A percentile compares a stretch with the other conserved stretches of the same genome.
phyloP scores from a whole-genome alignment of 2,888 invertebrate genomes.

The Philhelius pedissequus region DNA sequence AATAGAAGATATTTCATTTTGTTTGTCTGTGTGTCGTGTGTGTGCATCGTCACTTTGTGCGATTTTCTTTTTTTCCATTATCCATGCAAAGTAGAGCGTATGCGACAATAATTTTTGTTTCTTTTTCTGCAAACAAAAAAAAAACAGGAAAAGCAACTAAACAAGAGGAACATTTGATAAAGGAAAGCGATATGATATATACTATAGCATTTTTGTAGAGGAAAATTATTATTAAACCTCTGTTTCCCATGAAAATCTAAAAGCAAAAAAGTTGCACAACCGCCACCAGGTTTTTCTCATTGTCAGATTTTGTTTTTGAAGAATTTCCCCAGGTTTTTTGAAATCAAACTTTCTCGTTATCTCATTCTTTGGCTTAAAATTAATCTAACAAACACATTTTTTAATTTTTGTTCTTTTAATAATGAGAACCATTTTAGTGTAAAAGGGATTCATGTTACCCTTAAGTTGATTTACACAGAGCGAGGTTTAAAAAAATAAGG shows the following conservation, averaged over 20 bases:
- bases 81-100: conserved; percentile 62
- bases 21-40: neutral
- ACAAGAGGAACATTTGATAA: neutral
- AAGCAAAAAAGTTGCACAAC: conserved; percentile 52
- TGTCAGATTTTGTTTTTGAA: neutral
- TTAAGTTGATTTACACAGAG: too few relatives aligned
- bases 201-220: neutral
- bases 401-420: too few relatives aligned
- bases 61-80: conserved; percentile 45
- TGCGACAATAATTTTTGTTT: conserved; percentile 27
- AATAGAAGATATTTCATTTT: conserved; percentile 44
- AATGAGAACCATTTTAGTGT: too few relatives aligned
- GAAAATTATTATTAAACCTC: conserved; percentile 9
- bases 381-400: too few relatives aligned
- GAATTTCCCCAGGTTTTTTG: too few relatives aligned
- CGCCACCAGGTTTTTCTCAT: conserved; percentile 9
- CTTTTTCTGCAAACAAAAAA: neutral
- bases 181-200: neutral
- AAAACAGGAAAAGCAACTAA: too few relatives aligned
- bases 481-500: too few relatives aligned
- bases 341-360: too few relatives aligned
- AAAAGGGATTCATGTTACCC: too few relatives aligned
- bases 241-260: neutral
- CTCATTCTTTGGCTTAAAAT: too few relatives aligned
- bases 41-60: conserved; percentile 47